Conservation (phyloP, 2,113 vertebrate species). For the Apistogramma diplotaenia region DNA sequence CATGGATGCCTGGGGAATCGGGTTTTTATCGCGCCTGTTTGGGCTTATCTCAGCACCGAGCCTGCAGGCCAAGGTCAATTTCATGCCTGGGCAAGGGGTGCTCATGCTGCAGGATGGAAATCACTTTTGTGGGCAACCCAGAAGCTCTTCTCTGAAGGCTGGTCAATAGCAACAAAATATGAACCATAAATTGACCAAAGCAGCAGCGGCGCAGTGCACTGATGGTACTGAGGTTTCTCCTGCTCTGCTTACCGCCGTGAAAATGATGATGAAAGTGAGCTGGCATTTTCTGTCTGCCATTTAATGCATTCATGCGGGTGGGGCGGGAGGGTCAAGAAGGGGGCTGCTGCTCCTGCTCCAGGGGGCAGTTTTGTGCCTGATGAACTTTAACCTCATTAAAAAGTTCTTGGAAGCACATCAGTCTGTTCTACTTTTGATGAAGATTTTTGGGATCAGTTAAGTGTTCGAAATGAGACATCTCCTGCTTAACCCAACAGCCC, state of each 20-base stretch:
- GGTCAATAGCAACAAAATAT: slow-evolving; percentile 48
- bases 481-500: not conserved
- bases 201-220: not conserved
- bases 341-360: not conserved
- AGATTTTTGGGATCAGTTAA: too few species aligned
- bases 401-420: not conserved
- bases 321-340: not conserved
- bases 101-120: not conserved
- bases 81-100: slow-evolving; percentile 45
- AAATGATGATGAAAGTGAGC: not conserved
- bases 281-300: not conserved
- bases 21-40: slow-evolving; percentile 55
- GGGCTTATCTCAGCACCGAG: slow-evolving; percentile 53
- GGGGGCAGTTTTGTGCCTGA: not conserved
- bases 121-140: slow-evolving; percentile 18
- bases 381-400: not conserved
- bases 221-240: not conserved
- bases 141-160: slow-evolving; percentile 8
- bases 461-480: not conserved
- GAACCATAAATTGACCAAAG: slow-evolving; percentile 37
- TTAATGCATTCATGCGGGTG: not conserved
- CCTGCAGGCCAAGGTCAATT: slow-evolving; percentile 62
- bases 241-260: not conserved
- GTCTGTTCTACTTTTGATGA: not conserved
- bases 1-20: slow-evolving; percentile 26